phyloP scores from a whole-genome alignment of 2,888 invertebrate species.

The Blera fallax region DNA sequence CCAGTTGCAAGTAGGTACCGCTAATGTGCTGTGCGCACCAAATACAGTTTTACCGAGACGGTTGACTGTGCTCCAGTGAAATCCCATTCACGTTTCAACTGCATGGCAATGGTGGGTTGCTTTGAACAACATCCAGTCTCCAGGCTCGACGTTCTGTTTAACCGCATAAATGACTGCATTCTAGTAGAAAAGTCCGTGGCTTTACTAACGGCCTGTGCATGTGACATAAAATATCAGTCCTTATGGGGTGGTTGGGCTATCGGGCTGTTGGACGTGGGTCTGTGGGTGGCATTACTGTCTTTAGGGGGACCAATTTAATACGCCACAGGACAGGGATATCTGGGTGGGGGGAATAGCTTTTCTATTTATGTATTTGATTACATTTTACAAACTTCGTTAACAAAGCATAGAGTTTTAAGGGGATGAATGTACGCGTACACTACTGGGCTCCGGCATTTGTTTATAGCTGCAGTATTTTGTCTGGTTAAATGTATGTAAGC shows the following conservation, averaged over 20 bases:
- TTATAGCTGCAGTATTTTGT: not conserved
- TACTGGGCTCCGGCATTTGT: not conserved
- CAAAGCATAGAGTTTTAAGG: not conserved
- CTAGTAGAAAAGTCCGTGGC: slow-evolving; percentile 45
- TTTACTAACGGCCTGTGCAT: slow-evolving; percentile 32
- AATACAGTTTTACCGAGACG: slow-evolving; percentile 17
- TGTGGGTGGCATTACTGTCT: not conserved
- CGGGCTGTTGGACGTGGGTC: too few species aligned
- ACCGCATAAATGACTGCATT: slow-evolving; percentile 70
- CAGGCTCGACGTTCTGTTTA: slow-evolving; percentile 27
- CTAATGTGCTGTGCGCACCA: slow-evolving; percentile 47
- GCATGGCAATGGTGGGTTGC: slow-evolving; percentile 24
- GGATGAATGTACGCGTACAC: not conserved
- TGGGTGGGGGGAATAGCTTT: slow-evolving; percentile 7
- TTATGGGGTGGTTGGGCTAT: too few species aligned
- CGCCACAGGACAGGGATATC: not conserved
- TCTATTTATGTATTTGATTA: slow-evolving; percentile 31
- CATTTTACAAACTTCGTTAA: slow-evolving; percentile 15
- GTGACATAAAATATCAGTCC: slow-evolving; percentile 41
- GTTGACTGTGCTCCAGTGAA: slow-evolving; percentile 25
- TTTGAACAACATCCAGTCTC: slow-evolving; percentile 31
- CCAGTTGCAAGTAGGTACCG: slow-evolving; percentile 33
- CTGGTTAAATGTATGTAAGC: too few species aligned
- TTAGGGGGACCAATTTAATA: not conserved
- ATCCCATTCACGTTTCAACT: slow-evolving; percentile 49